These are phyloP conservation scores for Tryphoninae sp. DNA, from an alignment of 2,888 invertebrate genomes.

Conservation along the genomic window DNA sequence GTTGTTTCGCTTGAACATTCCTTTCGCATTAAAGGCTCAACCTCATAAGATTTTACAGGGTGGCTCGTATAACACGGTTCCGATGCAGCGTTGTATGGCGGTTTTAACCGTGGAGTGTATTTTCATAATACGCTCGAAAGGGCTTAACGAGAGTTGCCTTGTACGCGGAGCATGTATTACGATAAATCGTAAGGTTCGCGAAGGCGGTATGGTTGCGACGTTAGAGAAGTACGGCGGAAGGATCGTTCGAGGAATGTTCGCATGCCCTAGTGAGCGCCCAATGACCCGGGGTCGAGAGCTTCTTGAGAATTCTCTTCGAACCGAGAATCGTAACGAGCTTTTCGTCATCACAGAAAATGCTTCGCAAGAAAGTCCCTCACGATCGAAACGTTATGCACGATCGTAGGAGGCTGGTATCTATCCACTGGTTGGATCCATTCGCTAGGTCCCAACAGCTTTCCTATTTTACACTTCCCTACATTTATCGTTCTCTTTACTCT, in stretches of 20 bases:
- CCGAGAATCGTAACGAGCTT: conserved; percentile 1
- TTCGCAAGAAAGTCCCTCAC: neutral
- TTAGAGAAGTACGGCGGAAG: neutral
- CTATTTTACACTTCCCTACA: neutral
- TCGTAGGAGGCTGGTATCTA: no score
- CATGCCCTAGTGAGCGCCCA: conserved; percentile 44
- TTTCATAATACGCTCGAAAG: conserved; percentile 48
- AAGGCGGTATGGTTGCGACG: conserved; percentile 6
- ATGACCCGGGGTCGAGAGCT: conserved; percentile 25
- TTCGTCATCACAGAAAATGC: conserved; percentile 22
- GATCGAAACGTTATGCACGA: neutral
- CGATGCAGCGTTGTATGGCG: conserved; percentile 5
- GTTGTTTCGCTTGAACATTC: conserved; percentile 26
- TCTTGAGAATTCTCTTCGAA: conserved; percentile 23
- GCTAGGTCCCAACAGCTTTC: neutral
- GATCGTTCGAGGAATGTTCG: conserved; percentile 39
- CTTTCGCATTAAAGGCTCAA: conserved; percentile 41
- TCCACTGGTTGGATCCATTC: neutral
- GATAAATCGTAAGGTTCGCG: conserved; percentile 40
- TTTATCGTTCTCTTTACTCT: neutral
- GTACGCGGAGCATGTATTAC: conserved; percentile 24
- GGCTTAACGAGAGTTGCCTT: conserved; percentile 23
- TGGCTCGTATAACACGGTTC: conserved; percentile 16
- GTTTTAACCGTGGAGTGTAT: conserved; percentile 31
- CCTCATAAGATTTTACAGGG: conserved; percentile 51